Evolutionary conservation across 2,888 invertebrate genomes (phyloP).

Genomic region (Andricus quercusramuli): DNA sequence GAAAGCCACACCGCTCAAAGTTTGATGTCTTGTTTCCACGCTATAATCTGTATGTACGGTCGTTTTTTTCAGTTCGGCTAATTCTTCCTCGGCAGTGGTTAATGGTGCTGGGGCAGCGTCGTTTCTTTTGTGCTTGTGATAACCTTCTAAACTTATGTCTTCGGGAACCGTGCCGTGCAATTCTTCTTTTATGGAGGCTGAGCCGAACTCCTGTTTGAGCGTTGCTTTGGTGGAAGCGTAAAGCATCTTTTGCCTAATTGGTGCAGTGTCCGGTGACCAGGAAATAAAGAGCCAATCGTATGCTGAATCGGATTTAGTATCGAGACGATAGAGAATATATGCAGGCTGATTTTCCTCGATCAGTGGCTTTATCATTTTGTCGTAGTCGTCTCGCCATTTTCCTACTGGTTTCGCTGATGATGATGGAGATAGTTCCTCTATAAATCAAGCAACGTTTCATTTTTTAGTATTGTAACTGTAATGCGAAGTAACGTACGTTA

Average conservation of each 20-base stretch:
- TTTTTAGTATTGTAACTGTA: too few relatives aligned
- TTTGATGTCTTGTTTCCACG: slow-evolving; percentile 92
- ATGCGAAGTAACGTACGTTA: too few relatives aligned
- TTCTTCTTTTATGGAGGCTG: slow-evolving; percentile 96
- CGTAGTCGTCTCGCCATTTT: slow-evolving; percentile 93
- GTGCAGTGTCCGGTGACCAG: slow-evolving; percentile 96
- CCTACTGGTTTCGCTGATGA: slow-evolving; percentile 84
- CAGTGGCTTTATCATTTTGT: slow-evolving; percentile 85
- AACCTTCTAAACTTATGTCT: slow-evolving; percentile 91
- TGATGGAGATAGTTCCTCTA: slow-evolving; percentile 88
- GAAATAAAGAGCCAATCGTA: slow-evolving; percentile 96
- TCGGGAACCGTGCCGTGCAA: slow-evolving; percentile 92
- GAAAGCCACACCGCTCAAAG: slow-evolving; percentile 93
- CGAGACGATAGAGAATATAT: slow-evolving; percentile 90
- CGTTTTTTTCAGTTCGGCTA: slow-evolving; percentile 87
- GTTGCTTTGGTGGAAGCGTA: slow-evolving; percentile 99
- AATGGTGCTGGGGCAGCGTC: slow-evolving; percentile 93
- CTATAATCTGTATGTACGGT: slow-evolving; percentile 86
- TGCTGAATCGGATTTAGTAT: slow-evolving; percentile 87
- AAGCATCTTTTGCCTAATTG: slow-evolving; percentile 97
- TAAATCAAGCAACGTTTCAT: slow-evolving; percentile 63
- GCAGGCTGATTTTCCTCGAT: slow-evolving; percentile 92
- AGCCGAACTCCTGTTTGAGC: slow-evolving; percentile 96
- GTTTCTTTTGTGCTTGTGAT: slow-evolving; percentile 88
- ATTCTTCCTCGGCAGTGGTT: slow-evolving; percentile 91